These are phyloP conservation scores for Arrhopalites spinosus DNA, from an alignment of 2,888 invertebrate genomes.

Conservation along the genomic window DNA sequence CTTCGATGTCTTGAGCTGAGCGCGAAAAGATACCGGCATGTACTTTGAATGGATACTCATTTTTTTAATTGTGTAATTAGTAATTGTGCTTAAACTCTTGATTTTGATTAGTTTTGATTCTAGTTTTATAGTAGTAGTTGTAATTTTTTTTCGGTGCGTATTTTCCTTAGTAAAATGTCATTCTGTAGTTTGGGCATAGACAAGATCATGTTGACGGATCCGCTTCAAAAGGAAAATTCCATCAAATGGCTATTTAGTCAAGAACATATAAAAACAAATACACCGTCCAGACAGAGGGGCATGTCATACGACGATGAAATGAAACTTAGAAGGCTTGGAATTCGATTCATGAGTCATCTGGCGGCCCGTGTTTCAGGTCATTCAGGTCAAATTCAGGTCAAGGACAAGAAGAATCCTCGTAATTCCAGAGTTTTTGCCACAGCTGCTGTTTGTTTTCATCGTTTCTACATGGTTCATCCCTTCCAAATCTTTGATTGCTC, in stretches of 20 bases:
- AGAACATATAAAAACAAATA: slow-evolving; percentile 35
- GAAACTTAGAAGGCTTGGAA: slow-evolving; percentile 38
- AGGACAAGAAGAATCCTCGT: slow-evolving; percentile 1
- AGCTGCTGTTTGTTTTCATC: slow-evolving; percentile 43
- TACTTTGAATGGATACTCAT: no score
- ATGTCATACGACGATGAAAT: slow-evolving; percentile 43
- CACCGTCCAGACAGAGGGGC: slow-evolving; percentile 44
- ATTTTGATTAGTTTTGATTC: background rate
- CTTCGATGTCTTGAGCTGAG: no score
- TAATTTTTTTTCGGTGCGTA: no score
- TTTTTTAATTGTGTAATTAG: no score
- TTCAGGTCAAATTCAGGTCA: background rate
- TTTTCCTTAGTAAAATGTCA: no score
- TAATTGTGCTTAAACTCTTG: no score
- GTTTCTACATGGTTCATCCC: slow-evolving; percentile 48
- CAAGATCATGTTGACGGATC: slow-evolving; percentile 19
- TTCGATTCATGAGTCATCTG: slow-evolving; percentile 36
- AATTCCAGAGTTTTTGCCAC: slow-evolving; percentile 41
- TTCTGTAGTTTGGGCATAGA: slow-evolving; percentile 12
- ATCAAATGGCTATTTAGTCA: slow-evolving; percentile 27
- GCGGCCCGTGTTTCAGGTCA: background rate
- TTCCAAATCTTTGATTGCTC: slow-evolving; percentile 46
- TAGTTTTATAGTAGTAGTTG: background rate
- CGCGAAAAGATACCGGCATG: no score
- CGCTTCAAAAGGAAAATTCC: slow-evolving; percentile 10